These are phyloP conservation scores for Ameiurus melas DNA, from an alignment of 2,113 vertebrate species.

Conservation along the genomic window DNA sequence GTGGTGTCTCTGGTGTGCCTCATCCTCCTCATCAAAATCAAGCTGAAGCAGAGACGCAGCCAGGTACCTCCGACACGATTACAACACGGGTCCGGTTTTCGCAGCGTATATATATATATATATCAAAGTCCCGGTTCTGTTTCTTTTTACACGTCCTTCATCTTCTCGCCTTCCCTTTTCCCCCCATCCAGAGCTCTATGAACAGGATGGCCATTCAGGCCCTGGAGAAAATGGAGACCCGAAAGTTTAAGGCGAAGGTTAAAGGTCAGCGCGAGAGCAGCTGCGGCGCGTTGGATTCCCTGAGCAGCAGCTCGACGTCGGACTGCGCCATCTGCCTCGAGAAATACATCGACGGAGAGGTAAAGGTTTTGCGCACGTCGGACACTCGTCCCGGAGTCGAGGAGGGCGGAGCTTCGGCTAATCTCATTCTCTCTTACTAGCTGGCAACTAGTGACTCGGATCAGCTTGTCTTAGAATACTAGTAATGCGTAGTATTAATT, in stretches of 20 bases:
- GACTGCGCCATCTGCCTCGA: slow-evolving; percentile 99
- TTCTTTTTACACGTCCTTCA: not conserved
- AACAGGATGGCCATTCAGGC: slow-evolving; percentile 97
- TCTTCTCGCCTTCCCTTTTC: not conserved
- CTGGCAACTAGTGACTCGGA: not conserved
- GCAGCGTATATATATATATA: too few relatives aligned
- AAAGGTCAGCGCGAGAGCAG: slow-evolving; percentile 86
- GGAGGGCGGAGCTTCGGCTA: not conserved
- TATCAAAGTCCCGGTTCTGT: not conserved
- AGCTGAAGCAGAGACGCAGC: slow-evolving; percentile 93
- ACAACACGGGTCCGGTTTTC: fast-evolving
- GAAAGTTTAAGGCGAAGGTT: slow-evolving; percentile 94
- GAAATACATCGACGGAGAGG: slow-evolving; percentile 98
- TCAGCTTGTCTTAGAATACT: not conserved
- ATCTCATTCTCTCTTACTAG: not conserved
- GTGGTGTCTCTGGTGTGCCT: slow-evolving; percentile 97
- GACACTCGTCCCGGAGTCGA: not conserved
- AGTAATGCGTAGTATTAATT: not conserved
- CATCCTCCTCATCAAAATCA: slow-evolving; percentile 98
- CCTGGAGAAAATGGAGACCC: slow-evolving; percentile 97
- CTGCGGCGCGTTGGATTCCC: slow-evolving; percentile 86
- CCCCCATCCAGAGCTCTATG: slow-evolving; percentile 91
- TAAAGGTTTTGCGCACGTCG: slow-evolving; percentile 49
- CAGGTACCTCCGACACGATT: slow-evolving; percentile 76
- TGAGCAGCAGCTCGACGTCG: slow-evolving; percentile 94